These are phyloP conservation scores for Anolis carolinensis DNA, from an alignment of 2,113 vertebrate species.

Conservation along the genomic window DNA sequence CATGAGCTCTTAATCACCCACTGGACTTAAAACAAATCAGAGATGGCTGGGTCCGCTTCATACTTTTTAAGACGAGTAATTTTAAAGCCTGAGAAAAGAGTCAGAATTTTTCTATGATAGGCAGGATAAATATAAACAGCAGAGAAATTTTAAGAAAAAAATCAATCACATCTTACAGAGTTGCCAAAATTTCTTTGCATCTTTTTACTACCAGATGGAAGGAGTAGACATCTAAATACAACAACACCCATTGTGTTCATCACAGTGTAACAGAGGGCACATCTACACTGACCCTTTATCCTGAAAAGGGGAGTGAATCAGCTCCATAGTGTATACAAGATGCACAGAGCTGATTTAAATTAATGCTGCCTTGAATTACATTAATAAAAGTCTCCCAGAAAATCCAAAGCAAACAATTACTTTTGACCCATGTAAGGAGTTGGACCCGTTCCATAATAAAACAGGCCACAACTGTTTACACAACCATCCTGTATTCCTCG, in stretches of 20 bases:
- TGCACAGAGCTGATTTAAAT: too few relatives aligned
- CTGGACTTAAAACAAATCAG: not conserved
- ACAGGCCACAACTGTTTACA: too few relatives aligned
- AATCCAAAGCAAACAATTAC: too few relatives aligned
- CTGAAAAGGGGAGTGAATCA: too few relatives aligned
- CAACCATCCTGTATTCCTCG: too few relatives aligned
- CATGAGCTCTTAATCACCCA: not conserved
- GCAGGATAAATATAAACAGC: not conserved
- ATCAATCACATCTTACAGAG: not conserved
- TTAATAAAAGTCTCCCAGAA: too few relatives aligned
- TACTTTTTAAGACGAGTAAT: not conserved
- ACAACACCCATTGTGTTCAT: not conserved
- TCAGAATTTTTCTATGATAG: not conserved
- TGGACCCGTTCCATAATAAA: too few relatives aligned
- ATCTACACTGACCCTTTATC: not conserved
- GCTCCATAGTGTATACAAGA: too few relatives aligned
- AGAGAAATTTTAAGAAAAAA: not conserved
- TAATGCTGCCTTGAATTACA: too few relatives aligned
- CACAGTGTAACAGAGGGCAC: not conserved
- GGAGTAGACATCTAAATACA: constrained; percentile 33
- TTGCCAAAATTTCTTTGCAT: constrained; percentile 25
- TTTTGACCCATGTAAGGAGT: too few relatives aligned
- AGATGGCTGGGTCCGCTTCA: not conserved
- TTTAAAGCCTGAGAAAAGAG: not conserved
- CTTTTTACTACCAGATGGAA: constrained; percentile 44